Percentiles rank a stretch among this genome's conserved stretches.
These are phyloP conservation scores for Cynodonichthys magdalenae DNA, from an alignment of 2,797 vertebrate species.

Conservation along the genomic window DNA sequence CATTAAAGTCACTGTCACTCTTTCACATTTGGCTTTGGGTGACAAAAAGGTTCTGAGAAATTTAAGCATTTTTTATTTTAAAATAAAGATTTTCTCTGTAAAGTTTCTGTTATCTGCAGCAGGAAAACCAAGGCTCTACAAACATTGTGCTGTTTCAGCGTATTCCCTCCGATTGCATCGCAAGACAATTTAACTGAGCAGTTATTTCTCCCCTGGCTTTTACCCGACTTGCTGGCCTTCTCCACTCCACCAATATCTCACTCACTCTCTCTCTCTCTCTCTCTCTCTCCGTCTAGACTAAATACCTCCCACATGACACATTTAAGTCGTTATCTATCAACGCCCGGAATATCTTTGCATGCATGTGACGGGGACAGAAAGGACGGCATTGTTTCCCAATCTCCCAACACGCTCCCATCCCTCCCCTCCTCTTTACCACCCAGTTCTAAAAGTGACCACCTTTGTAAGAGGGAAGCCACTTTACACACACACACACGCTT, in stretches of 20 bases:
- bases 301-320: constrained; percentile 76
- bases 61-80: neutral
- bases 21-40: no score
- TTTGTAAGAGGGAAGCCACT: constrained; percentile 22
- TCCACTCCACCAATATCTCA: constrained; percentile 3
- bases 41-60: neutral
- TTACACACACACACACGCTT: constrained; percentile 32
- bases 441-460: constrained; percentile 43
- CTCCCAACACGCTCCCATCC: constrained; percentile 6
- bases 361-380: constrained; percentile 74
- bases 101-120: neutral
- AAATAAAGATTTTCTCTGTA: constrained; percentile 1
- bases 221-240: constrained; percentile 8
- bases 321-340: constrained; percentile 75
- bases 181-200: constrained; percentile 64
- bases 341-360: constrained; percentile 74
- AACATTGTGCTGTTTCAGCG: constrained; percentile 32
- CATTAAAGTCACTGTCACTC: no score
- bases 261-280: constrained; percentile 5
- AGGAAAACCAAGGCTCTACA: neutral
- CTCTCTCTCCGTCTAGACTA: constrained; percentile 57
- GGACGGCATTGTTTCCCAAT: constrained; percentile 74
- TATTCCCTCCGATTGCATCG: constrained; percentile 54
- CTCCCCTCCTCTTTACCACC: constrained; percentile 21
- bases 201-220: constrained; percentile 58